Conservation (phyloP, 2,888 invertebrate species). For the Oscheius sp. region DNA sequence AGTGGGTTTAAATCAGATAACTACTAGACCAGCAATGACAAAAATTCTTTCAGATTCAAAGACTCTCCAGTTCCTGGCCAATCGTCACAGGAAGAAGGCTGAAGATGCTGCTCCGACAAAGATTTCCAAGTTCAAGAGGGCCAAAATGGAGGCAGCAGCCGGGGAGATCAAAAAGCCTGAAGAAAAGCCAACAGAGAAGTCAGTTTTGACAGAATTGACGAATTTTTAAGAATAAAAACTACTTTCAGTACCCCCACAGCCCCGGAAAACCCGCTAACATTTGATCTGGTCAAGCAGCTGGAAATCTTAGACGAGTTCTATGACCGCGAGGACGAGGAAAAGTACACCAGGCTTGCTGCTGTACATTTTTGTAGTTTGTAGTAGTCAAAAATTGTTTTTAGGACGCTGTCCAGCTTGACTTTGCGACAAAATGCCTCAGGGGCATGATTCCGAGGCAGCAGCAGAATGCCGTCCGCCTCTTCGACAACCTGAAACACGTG, state of each 20-base stretch:
- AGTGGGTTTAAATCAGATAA: too few relatives aligned
- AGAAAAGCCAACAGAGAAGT: neutral
- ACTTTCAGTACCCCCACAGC: neutral
- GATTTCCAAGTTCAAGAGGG: constrained; percentile 44
- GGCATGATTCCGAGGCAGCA: constrained; percentile 61
- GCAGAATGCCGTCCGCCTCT: constrained; percentile 61
- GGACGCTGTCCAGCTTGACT: constrained; percentile 69
- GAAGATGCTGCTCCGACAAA: constrained; percentile 20
- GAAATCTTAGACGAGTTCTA: constrained; percentile 64
- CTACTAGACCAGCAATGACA: too few relatives aligned
- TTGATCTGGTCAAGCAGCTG: constrained; percentile 64
- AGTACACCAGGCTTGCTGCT: constrained; percentile 65
- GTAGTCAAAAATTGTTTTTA: constrained; percentile 38
- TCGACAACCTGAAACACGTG: constrained; percentile 58
- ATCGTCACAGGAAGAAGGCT: constrained; percentile 43
- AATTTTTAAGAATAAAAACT: too few relatives aligned
- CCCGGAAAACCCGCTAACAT: constrained; percentile 39
- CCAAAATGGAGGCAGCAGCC: constrained; percentile 17
- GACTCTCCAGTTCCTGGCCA: constrained; percentile 55
- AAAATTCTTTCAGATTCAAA: constrained; percentile 47
- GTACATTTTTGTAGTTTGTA: constrained; percentile 40
- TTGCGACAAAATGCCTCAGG: constrained; percentile 63
- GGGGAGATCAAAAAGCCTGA: neutral
- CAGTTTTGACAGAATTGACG: too few relatives aligned
- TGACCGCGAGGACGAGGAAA: constrained; percentile 53